Evolutionary conservation across 2,113 vertebrate species (phyloP), one percentile per base, ranked within the genome.

Genomic region (Phylloscopus trochilus): DNA sequence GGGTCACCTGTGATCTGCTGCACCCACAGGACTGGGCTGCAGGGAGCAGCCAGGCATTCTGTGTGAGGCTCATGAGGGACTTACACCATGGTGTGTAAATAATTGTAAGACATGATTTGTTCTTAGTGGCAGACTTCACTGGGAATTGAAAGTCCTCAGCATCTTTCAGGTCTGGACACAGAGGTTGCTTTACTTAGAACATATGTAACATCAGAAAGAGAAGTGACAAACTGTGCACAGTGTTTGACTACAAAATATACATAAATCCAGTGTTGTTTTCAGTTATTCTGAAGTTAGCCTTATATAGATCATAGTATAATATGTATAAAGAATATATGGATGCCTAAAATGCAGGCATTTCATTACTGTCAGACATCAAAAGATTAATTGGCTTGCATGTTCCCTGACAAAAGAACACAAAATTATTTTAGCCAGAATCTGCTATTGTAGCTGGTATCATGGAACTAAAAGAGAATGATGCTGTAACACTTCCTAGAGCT

Each of bases 401-500:
- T 89, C 23, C 21, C 60, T 83, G 30, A 77, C 20, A 84, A 87
- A 88, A 81, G 19, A 83, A 81, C 60, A 62, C 8, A 64, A 23
- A 83, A 84, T 76, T 79, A 55, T 89, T 89, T 89, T 49, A 92
- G 49, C n/a, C 30, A 81, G 39, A 78, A 59, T 80, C 70, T 83
- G 24, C 39, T 82, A 16, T 8, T 76, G 44, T 52, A 87, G 74
- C 46, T 44, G 46, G n/a, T 82, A 87, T 73, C 59, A 69, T 31
- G 20, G 35, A 78, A 72, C 27, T 92, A 87, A 92, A 52, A 51
- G 59, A 79, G 73, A 90, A 16, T n/a, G 51, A 90, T 93, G 39
- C 41, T 76, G 55, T 73, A 64, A 73, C 55, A 53, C 60, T 74
- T 95, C 51, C 77, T 73, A 79, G 63, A 95, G 90, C 55, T 93